Percentiles rank a stretch among this genome's conserved stretches.
Evolutionary conservation across 2,888 invertebrate genomes (phyloP).

Genomic region (Eupithecia subfuscata): DNA sequence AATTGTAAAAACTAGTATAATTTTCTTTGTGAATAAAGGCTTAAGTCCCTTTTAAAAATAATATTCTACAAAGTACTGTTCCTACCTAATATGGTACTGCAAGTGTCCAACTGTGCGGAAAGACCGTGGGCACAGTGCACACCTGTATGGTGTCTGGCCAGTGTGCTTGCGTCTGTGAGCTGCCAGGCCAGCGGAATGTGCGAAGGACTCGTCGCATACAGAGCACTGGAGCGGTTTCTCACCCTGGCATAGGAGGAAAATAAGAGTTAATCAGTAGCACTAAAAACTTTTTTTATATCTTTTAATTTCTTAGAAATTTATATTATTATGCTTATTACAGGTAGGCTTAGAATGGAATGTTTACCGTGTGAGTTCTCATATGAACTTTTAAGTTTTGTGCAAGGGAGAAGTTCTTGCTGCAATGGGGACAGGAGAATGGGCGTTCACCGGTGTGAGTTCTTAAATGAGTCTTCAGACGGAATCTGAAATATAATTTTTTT

Average conservation of each 20-base stretch:
- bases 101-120: constrained; percentile 78
- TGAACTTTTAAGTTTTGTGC: constrained; percentile 77
- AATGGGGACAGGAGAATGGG: constrained; percentile 71
- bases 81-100: constrained; percentile 75
- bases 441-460: constrained; percentile 71
- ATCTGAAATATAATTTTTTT: constrained; percentile 52
- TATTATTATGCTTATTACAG: constrained; percentile 9
- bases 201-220: constrained; percentile 71
- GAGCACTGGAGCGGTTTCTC: constrained; percentile 77
- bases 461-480: constrained; percentile 75
- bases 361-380: constrained; percentile 74
- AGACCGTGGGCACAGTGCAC: constrained; percentile 71
- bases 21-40: no score
- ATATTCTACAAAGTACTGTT: not conserved
- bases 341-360: constrained; percentile 14
- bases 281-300: no score
- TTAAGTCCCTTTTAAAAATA: no score
- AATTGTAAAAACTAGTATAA: no score
- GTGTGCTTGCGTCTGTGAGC: constrained; percentile 76
- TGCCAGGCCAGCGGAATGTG: constrained; percentile 73
- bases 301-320: no score
- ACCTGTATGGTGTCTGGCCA: constrained; percentile 75
- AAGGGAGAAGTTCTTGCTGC: constrained; percentile 72
- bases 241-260: constrained; percentile 59
- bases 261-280: no score